Base-by-base conservation (phyloP, 2,113 vertebrate species). In the Podarcis cretensis region DNA sequence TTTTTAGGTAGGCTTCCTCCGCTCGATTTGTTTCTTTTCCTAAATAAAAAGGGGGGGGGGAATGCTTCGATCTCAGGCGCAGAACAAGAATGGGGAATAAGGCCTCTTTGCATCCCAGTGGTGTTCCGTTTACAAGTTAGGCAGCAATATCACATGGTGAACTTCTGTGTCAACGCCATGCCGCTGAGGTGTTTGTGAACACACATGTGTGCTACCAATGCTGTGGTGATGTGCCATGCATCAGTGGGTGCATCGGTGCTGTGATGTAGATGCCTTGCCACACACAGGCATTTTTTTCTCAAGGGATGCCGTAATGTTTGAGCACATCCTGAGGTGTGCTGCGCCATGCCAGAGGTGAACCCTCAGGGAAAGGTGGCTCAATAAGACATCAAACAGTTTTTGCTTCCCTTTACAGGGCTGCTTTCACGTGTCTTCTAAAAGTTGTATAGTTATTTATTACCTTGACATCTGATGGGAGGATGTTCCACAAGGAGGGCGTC, bases 1-100 rank as follows among this genome's bases (percentile, higher is more conserved):
- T 73, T 87, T 54, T 27, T 59, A 63, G 92, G 81, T 59, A 63
- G 92, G 81, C 94, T 84, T 92, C 90, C 86, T 92, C 81, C 88
- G 79, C 83, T 59, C 37, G 2, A 71, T 81, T 54, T 79, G 25
- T 66, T 5, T 27, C 27, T 74, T 27, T 75, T 13, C 14, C 30
- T 18, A 18, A 30, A 63, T 12, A 63, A 85, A 89, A 16, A 79
- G 77, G 40, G 40, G 40, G 37, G 37, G 35, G 3, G 40, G 40
- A 40, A 94, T 91, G 93, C 82, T 94, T 92, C 85, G 78, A 80
- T 90, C 43, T 35, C 43, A n/a, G 48, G 9, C 48, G 9, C 48
- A 0, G 48, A 54, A 9, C 48, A 54, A 54, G 48, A 54, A 54
- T 54, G 48, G 48, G 10, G 48, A 54, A 12, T 10, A 10, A 54